These are phyloP conservation scores for Chionodraco myersi DNA, from an alignment of 2,113 vertebrate genomes.

Conservation along the genomic window DNA sequence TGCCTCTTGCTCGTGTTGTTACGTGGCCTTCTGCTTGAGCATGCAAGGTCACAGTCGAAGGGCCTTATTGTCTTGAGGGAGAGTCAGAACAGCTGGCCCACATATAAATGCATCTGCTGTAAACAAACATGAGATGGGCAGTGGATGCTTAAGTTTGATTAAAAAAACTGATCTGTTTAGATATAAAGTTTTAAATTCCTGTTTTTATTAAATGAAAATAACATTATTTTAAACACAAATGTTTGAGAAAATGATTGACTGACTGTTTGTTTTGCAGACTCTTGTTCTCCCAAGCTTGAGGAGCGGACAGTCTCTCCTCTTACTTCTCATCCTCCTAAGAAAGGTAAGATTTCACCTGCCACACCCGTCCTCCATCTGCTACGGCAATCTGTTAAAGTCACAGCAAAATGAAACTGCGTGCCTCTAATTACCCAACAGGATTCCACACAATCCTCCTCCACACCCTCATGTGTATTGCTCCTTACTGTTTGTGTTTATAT, in stretches of 20 bases:
- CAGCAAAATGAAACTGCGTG: conserved; percentile 44
- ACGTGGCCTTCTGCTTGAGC: background rate
- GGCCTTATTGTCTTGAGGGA: conserved; percentile 26
- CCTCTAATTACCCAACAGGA: conserved; percentile 39
- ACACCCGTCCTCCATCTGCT: conserved; percentile 43
- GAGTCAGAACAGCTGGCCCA: conserved; percentile 26
- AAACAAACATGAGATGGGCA: conserved; percentile 43
- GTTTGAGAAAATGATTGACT: background rate
- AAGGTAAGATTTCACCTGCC: conserved; percentile 57
- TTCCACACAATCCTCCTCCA: conserved; percentile 5
- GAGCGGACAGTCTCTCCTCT: conserved; percentile 19
- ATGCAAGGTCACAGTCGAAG: conserved; percentile 25
- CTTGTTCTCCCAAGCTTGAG: conserved; percentile 18
- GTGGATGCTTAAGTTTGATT: conserved; percentile 60
- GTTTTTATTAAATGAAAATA: conserved; percentile 22
- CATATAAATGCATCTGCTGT: conserved; percentile 36
- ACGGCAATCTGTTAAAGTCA: conserved; percentile 39
- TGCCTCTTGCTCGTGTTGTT: background rate
- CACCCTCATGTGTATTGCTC: conserved; percentile 15
- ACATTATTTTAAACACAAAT: background rate
- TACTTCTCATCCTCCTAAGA: conserved; percentile 2
- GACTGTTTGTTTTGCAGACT: conserved; percentile 44
- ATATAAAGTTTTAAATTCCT: conserved; percentile 55
- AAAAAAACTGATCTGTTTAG: conserved; percentile 24
- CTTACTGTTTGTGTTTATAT: background rate